These are phyloP conservation scores for Hylaeus anthracinus DNA, from an alignment of 1,140 invertebrate species.

Conservation along the genomic window DNA sequence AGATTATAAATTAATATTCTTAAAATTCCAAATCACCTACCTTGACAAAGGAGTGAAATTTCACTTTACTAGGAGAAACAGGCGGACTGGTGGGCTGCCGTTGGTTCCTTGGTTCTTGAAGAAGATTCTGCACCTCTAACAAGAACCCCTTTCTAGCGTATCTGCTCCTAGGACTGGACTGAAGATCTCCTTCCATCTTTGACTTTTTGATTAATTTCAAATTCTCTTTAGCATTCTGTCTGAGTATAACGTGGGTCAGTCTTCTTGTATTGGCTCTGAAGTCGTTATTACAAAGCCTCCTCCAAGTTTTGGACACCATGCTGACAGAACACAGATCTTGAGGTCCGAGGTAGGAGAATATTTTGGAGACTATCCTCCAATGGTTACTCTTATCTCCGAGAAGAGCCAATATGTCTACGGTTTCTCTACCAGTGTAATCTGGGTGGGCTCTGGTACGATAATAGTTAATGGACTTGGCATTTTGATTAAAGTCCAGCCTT, in stretches of 20 bases:
- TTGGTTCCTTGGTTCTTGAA: conserved; percentile 56
- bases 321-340: conserved; percentile 75
- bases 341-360: conserved; percentile 67
- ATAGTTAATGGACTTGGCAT: conserved; percentile 32
- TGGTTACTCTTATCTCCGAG: conserved; percentile 76
- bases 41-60: conserved; percentile 79
- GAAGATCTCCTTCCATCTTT: conserved; percentile 65
- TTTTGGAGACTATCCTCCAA: conserved; percentile 71
- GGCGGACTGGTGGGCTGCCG: conserved; percentile 73
- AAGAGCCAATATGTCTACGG: conserved; percentile 69
- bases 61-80: conserved; percentile 79
- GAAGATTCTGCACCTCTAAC: conserved; percentile 73
- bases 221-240: conserved; percentile 77
- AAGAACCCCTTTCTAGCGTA: conserved; percentile 72
- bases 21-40: conserved; percentile 57
- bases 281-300: conserved; percentile 70
- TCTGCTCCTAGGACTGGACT: conserved; percentile 65
- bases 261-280: conserved; percentile 68
- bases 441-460: conserved; percentile 57
- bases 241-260: conserved; percentile 66
- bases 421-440: conserved; percentile 68
- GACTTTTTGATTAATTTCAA: conserved; percentile 66
- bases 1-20: background rate
- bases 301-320: conserved; percentile 76
- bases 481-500: conserved; percentile 70